Conservation (phyloP, 64 coral and sea anemone genomes). For the Acropora tenuis region DNA sequence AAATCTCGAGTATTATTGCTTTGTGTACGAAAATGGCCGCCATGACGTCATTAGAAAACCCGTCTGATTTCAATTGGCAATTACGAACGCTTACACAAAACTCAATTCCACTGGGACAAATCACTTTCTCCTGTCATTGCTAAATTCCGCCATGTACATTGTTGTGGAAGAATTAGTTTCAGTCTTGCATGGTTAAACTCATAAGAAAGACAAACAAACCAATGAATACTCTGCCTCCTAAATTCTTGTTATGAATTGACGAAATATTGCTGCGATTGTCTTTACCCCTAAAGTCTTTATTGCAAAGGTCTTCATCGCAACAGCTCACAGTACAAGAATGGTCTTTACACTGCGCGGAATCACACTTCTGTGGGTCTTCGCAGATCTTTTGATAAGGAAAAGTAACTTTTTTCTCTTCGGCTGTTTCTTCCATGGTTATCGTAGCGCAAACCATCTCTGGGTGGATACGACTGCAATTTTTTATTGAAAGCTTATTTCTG, state of each 20-base stretch:
- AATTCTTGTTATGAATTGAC: too few relatives aligned
- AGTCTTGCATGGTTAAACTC: background rate
- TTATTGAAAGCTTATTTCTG: background rate
- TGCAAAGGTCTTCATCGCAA: background rate
- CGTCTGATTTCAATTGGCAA: too few relatives aligned
- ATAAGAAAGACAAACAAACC: background rate
- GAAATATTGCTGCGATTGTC: background rate
- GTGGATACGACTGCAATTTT: background rate
- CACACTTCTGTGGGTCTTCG: background rate
- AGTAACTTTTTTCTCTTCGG: background rate
- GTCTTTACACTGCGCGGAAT: background rate
- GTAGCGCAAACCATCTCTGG: background rate
- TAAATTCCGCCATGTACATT: background rate
- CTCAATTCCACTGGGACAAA: too few relatives aligned
- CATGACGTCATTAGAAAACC: too few relatives aligned
- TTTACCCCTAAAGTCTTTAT: background rate
- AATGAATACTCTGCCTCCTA: too few relatives aligned
- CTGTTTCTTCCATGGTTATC: background rate
- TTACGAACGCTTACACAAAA: background rate
- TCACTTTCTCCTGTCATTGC: too few relatives aligned
- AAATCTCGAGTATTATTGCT: too few relatives aligned
- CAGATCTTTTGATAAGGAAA: background rate
- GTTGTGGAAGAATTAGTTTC: background rate
- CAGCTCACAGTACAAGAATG: background rate
- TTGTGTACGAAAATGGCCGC: too few relatives aligned